Evolutionary conservation across 1,140 invertebrate genomes (phyloP), one percentile per base, ranked within the genome.

Genomic region (Hylaeus anthracinus): DNA sequence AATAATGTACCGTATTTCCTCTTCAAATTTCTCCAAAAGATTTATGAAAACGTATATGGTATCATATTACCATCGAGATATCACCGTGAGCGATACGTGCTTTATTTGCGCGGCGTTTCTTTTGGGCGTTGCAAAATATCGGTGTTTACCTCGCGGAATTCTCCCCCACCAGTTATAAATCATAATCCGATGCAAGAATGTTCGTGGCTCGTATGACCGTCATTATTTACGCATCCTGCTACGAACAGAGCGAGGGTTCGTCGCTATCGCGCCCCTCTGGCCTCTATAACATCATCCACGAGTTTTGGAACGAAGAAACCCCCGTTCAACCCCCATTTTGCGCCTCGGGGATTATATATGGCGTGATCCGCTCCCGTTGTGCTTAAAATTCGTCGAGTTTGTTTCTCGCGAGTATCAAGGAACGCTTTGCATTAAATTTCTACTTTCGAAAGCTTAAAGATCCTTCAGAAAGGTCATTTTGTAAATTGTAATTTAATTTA

Each of bases 171-270:
- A 41, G 41, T 43, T 26, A 72, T 86, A 86, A 86, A 85, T 85
- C 85, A 86, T 72, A 76, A 69, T 66, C 75, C 72, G 63, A 74
- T 71, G 74, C 79, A 74, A 72, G 80, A 76, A 82, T 79, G 66
- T 41, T 72, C 58, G 55, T 60, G 83, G 60, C 71, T 39, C 75
- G 74, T 79, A 75, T 67, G 51, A 60, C 72, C 81, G 82, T 86
- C 86, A 81, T 87, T 87, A 87, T 87, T 87, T 84, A 87, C 86
- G 85, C 77, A 87, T 86, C 86, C 86, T 87, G 86, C 71, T 83
- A 82, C 37, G 73, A 83, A 41, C 86, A 79, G 82, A 26, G 69
- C 64, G 80, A 82, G 72, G 80, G 80, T 70, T 56, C 41, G 69
- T n/a, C 51, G 60, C 82, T 65, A 60, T 70, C 64, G 72, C 75